Evolutionary conservation across 2,113 vertebrate genomes (phyloP).

Genomic region (Budorcas taxicolor): DNA sequence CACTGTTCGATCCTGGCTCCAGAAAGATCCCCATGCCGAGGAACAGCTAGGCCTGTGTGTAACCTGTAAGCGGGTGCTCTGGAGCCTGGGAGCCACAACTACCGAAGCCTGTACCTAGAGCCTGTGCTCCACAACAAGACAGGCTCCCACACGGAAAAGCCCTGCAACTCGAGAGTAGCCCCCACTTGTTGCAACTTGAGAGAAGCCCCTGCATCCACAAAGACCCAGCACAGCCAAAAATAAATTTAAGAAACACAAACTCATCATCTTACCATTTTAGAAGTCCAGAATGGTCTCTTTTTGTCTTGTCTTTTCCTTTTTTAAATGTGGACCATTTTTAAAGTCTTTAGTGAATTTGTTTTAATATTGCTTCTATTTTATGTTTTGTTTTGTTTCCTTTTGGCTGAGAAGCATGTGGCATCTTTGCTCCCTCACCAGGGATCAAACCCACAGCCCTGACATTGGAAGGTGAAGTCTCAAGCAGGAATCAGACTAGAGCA

Average conservation of each 20-base stretch:
- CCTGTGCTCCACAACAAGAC: background rate
- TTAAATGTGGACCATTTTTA: background rate
- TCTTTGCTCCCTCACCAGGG: background rate
- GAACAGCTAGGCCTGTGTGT: background rate
- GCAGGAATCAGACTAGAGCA: background rate
- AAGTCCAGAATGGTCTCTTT: background rate
- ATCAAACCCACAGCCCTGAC: background rate
- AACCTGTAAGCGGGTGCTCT: background rate
- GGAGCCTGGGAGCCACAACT: background rate
- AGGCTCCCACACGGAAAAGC: background rate
- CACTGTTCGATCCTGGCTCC: background rate
- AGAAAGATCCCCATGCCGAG: background rate
- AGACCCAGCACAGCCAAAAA: background rate
- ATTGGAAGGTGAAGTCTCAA: background rate
- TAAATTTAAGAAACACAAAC: background rate
- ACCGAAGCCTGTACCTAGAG: fast-evolving
- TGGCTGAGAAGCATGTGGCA: background rate
- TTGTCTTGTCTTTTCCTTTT: background rate
- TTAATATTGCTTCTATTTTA: background rate
- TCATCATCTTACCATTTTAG: background rate
- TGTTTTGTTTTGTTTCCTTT: background rate
- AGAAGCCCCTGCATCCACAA: too few relatives aligned
- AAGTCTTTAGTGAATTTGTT: background rate
- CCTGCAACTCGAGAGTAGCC: background rate
- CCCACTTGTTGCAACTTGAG: background rate